Base-by-base conservation (phyloP, 2,888 invertebrate species). In the Xestia c-nigrum region DNA sequence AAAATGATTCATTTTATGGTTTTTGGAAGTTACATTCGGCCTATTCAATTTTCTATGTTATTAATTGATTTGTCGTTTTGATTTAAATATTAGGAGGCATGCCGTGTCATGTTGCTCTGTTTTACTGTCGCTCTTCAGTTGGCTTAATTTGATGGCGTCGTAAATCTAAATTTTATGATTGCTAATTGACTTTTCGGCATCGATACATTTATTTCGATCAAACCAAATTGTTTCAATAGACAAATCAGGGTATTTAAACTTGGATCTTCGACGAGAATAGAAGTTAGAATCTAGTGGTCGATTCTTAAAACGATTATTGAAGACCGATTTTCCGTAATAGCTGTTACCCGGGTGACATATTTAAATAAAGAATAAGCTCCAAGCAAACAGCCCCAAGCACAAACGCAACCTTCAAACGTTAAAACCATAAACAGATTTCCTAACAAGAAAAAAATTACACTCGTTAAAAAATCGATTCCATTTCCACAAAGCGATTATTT, bases 1-100 rank as follows among this genome's bases (percentile, higher is more conserved):
- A 89, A 89, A 88, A 89, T 89, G 91, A 90, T 89, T 90, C 88
- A 90, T 89, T 90, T 88, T 87, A 91, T 89, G 81, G 87, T 87
- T 90, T 90, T 90, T 89, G 87, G 90, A 89, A 90, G 90, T 88
- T 87, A 89, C 85, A 85, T 88, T 86, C 84, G 80, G 81, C 76
- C 83, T 85, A 88, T 89, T 86, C 85, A 88, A 86, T 87, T 89
- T 89, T 89, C 84, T 85, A 87, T 85, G 85, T 85, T 87, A 82
- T 87, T 90, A 90, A 90, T 90, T 90, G 90, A 90, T 90, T 90
- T 90, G 90, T 90, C 88, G 89, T 83, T 88, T 75, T 89, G 80
- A 88, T 90, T 90, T 90, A 84, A 87, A 90, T 90, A 89, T 86
- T 88, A 84, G 83, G 83, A 83, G 74, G 81, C 81, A 82, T 85